These are phyloP conservation scores for Sebastes itinus DNA, from an alignment of 2,797 vertebrate genomes.

Conservation along the genomic window DNA sequence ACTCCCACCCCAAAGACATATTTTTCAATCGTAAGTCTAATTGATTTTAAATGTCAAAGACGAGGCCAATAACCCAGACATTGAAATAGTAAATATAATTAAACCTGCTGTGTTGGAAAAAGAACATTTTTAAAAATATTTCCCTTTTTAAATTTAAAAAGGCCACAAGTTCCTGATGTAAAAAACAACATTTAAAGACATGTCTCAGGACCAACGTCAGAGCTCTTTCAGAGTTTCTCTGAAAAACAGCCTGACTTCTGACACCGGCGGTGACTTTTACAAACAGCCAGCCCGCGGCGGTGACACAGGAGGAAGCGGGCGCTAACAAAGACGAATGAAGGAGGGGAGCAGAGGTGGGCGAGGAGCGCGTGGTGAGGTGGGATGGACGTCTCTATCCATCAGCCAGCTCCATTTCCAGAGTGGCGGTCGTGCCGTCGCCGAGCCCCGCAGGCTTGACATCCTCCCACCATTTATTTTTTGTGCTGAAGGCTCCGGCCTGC, in stretches of 20 bases:
- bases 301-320: slow-evolving; percentile 10
- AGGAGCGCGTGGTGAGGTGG: not conserved
- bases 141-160: no score
- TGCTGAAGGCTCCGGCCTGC: not conserved
- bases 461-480: slow-evolving; percentile 45
- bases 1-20: not conserved
- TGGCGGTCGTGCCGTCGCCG: not conserved
- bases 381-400: slow-evolving; percentile 63
- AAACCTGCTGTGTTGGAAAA: not conserved
- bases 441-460: slow-evolving; percentile 16
- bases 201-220: not conserved
- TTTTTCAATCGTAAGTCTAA: not conserved
- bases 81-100: not conserved
- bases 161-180: not conserved
- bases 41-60: not conserved
- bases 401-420: slow-evolving; percentile 49
- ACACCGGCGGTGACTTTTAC: slow-evolving; percentile 38
- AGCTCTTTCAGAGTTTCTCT: slow-evolving; percentile 3
- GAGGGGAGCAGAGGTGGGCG: slow-evolving; percentile 25
- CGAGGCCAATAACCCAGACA: not conserved
- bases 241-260: not conserved
- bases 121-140: not conserved
- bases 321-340: slow-evolving; percentile 61
- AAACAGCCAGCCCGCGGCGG: slow-evolving; percentile 38
- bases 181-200: not conserved